Conservation (phyloP, 2,797 vertebrate species). For the Lithobates sylvaticus region DNA sequence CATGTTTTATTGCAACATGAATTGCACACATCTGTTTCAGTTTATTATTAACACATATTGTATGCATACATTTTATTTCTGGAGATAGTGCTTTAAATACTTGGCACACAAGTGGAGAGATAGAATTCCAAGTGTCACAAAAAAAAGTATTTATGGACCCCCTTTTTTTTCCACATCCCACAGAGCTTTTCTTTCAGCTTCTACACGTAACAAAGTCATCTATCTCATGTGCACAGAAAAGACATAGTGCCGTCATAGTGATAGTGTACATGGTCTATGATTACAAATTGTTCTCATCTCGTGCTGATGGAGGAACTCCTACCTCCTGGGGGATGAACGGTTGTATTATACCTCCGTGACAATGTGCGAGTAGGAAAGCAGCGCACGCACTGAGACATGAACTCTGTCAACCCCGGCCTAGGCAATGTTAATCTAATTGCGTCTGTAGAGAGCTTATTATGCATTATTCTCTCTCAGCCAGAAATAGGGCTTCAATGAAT, state of each 20-base stretch:
- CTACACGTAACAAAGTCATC: no score
- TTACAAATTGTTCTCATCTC: constrained; percentile 27
- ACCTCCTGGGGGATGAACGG: constrained; percentile 37
- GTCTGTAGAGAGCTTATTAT: constrained; percentile 68
- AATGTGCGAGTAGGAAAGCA: constrained; percentile 14
- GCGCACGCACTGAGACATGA: constrained; percentile 42
- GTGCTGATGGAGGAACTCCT: constrained; percentile 39
- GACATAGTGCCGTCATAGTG: neutral
- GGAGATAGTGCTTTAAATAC: no score
- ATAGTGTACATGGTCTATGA: constrained; percentile 15
- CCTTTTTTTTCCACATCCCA: no score
- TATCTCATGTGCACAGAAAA: constrained; percentile 4
- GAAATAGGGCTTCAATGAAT: constrained; percentile 69
- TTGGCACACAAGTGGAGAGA: no score
- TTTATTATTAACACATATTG: no score
- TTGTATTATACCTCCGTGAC: constrained; percentile 32
- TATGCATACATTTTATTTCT: no score
- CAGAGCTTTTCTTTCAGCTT: no score
- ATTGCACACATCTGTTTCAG: no score
- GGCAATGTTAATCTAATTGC: constrained; percentile 35
- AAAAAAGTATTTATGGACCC: no score
- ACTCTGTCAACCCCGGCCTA: constrained; percentile 39
- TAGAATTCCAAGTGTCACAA: no score
- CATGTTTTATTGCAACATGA: no score
- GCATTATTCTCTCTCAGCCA: constrained; percentile 72